A percentile compares a stretch with the other conserved stretches of the same genome.
Evolutionary conservation across 2,797 vertebrate species (phyloP).

Genomic region (Schizopygopsis pylzovi): DNA sequence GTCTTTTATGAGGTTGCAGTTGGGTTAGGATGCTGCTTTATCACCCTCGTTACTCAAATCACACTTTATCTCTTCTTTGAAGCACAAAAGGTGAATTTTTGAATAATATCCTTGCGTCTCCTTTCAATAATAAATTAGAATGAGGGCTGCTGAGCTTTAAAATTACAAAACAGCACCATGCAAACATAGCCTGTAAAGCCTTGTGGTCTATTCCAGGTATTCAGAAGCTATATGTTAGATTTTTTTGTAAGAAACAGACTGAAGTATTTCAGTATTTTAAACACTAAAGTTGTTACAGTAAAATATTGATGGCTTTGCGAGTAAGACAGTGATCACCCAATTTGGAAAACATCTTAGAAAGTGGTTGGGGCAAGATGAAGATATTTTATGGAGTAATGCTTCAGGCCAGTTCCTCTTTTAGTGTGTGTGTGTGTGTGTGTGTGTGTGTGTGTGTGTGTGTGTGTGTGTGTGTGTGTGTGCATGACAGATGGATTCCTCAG

Average conservation of each 20-base stretch:
- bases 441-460: conserved; percentile 45
- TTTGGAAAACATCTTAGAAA: conserved; percentile 28
- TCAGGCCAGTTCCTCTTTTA: neutral
- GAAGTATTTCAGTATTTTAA: neutral
- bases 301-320: conserved; percentile 7
- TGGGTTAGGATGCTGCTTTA: neutral
- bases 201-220: neutral
- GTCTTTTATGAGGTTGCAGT: neutral
- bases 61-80: neutral
- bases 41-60: neutral
- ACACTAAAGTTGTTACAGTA: neutral
- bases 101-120: neutral
- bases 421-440: conserved; percentile 44
- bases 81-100: neutral
- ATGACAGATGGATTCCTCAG: conserved; percentile 53
- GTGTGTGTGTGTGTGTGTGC: conserved; percentile 34
- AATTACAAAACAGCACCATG: neutral
- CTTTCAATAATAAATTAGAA: neutral
- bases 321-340: neutral
- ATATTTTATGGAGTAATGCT: conserved; percentile 31
- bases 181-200: neutral
- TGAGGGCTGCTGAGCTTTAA: neutral
- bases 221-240: neutral
- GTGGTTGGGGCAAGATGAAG: conserved; percentile 3
- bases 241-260: neutral